Base-by-base conservation (phyloP, 1,140 invertebrate species). In the Rhopalosiphum padi region DNA sequence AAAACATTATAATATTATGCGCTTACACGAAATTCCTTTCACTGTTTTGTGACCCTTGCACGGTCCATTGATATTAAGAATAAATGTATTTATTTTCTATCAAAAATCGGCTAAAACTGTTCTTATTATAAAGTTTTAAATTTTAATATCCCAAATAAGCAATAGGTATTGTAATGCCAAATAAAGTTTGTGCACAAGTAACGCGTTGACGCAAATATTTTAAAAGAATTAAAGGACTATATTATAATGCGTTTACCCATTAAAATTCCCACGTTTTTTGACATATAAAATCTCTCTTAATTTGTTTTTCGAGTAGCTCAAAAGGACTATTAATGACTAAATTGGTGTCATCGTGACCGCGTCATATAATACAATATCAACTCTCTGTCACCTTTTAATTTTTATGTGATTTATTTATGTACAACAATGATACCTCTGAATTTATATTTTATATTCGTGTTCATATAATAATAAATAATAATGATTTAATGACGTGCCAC, bases 1-100 rank as follows among this genome's bases (percentile, higher is more conserved):
- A 85, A 85, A 15, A 85, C 37, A 43, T 85, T 23, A 41, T 43
- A 25, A 85, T 41, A 25, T 85, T 85, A 37, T 15, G 4, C 22
- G 83, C 9, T 41, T 41, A 85, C 83, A 85, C 23, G 83, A 85
- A 85, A 41, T 43, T 85, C 83, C 83, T 85, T 85, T 85, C 41
- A 43, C 37, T 77, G 15, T 18, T 85, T 43, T 43, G 41, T 37
- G 41, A 51, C 15, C 2, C 15, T 51, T 51, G 37, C 18, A 22
- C 35, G 35, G 77, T 83, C n/a, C 60, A 77, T n/a, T 77, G 60
- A n/a, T 35, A 77, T 77, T 77, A n/a, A 77, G 15, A 77, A 21
- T n/a, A n/a, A 11, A 18, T 51, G 1, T 51, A 18, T 77, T 77
- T 35, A 77, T 77, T n/a, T 77, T 4, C 0, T 0, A 77, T 6